Percentiles rank a stretch among this genome's conserved stretches.
These are phyloP conservation scores for Nezara viridula DNA, from an alignment of 2,888 invertebrate species.

Conservation along the genomic window DNA sequence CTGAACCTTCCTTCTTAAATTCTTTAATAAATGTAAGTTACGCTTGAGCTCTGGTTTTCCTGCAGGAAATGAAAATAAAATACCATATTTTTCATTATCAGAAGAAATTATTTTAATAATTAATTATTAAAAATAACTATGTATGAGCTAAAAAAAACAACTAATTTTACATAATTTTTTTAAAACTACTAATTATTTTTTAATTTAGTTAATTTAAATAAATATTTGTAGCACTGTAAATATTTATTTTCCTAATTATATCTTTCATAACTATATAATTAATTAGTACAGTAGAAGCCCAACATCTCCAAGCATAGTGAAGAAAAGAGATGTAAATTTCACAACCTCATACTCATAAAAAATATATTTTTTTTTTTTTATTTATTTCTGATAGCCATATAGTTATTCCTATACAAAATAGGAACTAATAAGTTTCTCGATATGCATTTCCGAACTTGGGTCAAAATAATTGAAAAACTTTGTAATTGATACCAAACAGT, in stretches of 20 bases:
- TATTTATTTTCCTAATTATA: not conserved
- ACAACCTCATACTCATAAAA: no score
- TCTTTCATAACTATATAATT: not conserved
- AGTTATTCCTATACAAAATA: no score
- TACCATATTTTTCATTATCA: slow-evolving; percentile 29
- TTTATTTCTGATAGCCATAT: no score
- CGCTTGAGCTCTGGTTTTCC: slow-evolving; percentile 73
- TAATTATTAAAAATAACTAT: not conserved
- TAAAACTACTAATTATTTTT: not conserved
- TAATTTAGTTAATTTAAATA: not conserved
- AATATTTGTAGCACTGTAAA: not conserved
- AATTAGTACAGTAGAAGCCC: not conserved
- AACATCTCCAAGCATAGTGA: not conserved
- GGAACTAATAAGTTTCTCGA: no score
- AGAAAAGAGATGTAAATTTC: not conserved
- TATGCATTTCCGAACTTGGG: no score
- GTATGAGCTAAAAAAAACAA: not conserved
- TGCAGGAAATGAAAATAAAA: slow-evolving; percentile 62
- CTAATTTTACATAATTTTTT: not conserved
- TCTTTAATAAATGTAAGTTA: slow-evolving; percentile 82
- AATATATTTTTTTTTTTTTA: no score
- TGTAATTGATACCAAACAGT: no score
- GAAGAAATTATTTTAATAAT: not conserved
- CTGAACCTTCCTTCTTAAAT: slow-evolving; percentile 55
- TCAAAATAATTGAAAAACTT: no score